These are phyloP conservation scores for Nasonovia ribisnigri DNA, from an alignment of 2,888 invertebrate genomes.

Conservation along the genomic window DNA sequence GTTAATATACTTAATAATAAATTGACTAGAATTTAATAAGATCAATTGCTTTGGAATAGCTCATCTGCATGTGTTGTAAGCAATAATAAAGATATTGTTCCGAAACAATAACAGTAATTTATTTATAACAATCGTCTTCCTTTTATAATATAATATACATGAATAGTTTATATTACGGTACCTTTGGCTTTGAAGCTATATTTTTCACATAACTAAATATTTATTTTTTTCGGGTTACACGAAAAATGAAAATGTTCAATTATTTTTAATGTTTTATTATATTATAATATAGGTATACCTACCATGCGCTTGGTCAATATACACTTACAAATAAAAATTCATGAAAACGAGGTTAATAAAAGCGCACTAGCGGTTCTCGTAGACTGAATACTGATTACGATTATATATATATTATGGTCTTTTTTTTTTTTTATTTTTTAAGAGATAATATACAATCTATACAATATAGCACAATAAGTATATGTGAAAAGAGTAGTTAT, in stretches of 20 bases:
- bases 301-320: neutral
- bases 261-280: neutral
- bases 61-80: neutral
- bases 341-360: neutral
- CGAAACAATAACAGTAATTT: slow-evolving; percentile 8
- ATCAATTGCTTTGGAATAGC: slow-evolving; percentile 56
- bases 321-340: neutral
- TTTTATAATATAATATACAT: neutral
- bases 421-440: no score
- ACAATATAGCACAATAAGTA: no score
- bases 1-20: slow-evolving; percentile 44
- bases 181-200: slow-evolving; percentile 28
- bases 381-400: neutral
- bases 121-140: neutral
- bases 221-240: neutral
- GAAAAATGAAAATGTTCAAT: neutral
- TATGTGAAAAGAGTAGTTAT: no score
- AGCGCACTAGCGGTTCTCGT: neutral
- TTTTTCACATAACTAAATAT: neutral
- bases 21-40: slow-evolving; percentile 62
- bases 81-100: neutral
- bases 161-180: neutral
- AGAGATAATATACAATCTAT: no score
- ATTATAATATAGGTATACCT: neutral
- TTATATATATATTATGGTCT: neutral